A percentile compares a stretch with the other conserved stretches of the same genome.
phyloP scores from a whole-genome alignment of 2,797 vertebrate genomes.

The Ceryle rudis region DNA sequence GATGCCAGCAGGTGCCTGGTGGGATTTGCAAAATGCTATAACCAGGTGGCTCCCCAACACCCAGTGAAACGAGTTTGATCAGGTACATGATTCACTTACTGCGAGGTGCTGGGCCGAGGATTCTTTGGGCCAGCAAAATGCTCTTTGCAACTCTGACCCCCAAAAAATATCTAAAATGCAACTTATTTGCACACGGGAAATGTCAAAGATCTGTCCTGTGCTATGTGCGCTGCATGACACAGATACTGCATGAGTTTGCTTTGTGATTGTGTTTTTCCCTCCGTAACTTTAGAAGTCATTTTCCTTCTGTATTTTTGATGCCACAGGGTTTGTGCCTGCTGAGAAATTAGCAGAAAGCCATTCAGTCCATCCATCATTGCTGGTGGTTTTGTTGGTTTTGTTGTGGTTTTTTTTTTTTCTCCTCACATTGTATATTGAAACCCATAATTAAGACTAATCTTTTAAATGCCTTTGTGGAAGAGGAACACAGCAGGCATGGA shows the following conservation, averaged over 20 bases:
- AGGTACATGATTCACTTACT: neutral
- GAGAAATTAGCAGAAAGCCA: constrained; percentile 33
- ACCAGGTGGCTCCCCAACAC: neutral
- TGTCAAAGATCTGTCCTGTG: neutral
- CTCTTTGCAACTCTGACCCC: neutral
- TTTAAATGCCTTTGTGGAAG: constrained; percentile 49
- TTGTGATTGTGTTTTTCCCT: neutral
- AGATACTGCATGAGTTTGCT: neutral
- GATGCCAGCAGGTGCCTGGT: neutral
- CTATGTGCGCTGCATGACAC: neutral
- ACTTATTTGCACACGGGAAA: neutral
- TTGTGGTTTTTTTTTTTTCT: neutral
- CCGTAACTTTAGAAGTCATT: neutral
- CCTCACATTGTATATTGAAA: neutral
- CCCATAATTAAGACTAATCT: constrained; percentile 57
- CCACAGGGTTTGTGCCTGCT: constrained; percentile 9
- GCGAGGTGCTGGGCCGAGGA: neutral
- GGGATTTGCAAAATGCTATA: constrained; percentile 22
- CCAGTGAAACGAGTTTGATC: neutral
- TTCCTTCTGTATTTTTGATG: neutral
- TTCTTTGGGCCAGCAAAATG: neutral
- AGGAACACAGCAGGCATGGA: constrained; percentile 7
- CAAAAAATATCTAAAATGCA: neutral
- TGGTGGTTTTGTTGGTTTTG: constrained; percentile 21
- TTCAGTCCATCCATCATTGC: constrained; percentile 29